Conservation (phyloP, 2,113 vertebrate species). For the Lophotis ruficrista region DNA sequence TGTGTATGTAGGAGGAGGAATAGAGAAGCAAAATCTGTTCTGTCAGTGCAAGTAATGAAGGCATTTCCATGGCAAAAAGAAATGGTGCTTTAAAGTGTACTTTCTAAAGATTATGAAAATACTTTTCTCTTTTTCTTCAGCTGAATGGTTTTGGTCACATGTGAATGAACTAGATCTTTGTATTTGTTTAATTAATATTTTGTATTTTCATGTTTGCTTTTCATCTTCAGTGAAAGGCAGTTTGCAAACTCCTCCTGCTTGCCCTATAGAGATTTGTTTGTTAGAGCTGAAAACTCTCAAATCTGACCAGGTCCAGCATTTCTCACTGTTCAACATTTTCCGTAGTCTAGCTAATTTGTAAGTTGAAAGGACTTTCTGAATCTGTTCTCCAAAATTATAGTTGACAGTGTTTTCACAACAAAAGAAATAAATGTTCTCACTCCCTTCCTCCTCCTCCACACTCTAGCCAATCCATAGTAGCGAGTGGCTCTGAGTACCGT, state of each 20-base stretch:
- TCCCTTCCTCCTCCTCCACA: not conserved
- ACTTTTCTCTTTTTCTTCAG: not conserved
- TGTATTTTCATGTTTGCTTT: not conserved
- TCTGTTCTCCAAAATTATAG: not conserved
- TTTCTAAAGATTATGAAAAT: not conserved
- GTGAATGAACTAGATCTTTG: not conserved
- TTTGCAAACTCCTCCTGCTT: not conserved
- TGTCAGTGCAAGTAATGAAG: not conserved
- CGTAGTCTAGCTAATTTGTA: not conserved
- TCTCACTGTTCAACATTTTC: not conserved
- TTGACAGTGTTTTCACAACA: not conserved
- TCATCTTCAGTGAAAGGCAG: not conserved
- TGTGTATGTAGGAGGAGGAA: not conserved
- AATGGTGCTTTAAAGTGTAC: not conserved
- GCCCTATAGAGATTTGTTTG: not conserved
- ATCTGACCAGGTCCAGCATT: not conserved
- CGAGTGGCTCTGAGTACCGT: not conserved
- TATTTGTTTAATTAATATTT: not conserved
- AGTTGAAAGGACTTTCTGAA: slow-evolving; percentile 9
- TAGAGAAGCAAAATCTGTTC: not conserved
- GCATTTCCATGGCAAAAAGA: not conserved
- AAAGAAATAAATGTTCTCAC: not conserved
- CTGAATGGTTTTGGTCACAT: not conserved
- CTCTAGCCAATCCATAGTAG: not conserved
- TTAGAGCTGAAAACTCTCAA: not conserved